phyloP scores from a whole-genome alignment of 2,888 invertebrate genomes.

The Lymantria monacha region DNA sequence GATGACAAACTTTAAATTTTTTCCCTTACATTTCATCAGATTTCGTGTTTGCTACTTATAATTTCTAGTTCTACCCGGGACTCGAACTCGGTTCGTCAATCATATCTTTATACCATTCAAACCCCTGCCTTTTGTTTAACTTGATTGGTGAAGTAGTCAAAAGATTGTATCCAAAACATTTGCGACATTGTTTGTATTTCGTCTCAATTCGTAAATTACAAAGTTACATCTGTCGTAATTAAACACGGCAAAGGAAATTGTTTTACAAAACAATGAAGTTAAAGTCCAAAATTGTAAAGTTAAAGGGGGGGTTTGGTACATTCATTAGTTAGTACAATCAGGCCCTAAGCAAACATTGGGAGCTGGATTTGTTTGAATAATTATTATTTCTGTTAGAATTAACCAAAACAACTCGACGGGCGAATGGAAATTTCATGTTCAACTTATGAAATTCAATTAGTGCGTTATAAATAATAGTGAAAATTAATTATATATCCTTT shows the following conservation, averaged over 20 bases:
- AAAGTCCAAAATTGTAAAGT: slow-evolving; percentile 35
- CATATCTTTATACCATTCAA: too few relatives aligned
- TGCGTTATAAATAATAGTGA: slow-evolving; percentile 13
- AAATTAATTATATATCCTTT: too few relatives aligned
- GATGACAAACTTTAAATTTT: too few relatives aligned
- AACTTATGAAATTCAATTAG: slow-evolving; percentile 44
- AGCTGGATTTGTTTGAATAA: slow-evolving; percentile 60
- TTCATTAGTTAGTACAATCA: slow-evolving; percentile 61
- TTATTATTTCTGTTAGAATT: slow-evolving; percentile 60
- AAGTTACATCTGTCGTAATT: slow-evolving; percentile 25
- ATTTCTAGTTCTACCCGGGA: too few relatives aligned
- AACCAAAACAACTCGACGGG: slow-evolving; percentile 49
- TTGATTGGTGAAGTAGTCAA: too few relatives aligned
- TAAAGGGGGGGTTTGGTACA: slow-evolving; percentile 27
- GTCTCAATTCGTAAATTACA: slow-evolving; percentile 22
- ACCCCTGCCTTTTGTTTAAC: too few relatives aligned
- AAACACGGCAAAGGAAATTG: slow-evolving; percentile 19
- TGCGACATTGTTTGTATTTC: slow-evolving; percentile 12
- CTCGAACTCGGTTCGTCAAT: too few relatives aligned
- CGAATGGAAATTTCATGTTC: slow-evolving; percentile 52
- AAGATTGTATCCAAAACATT: neutral
- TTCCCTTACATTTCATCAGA: too few relatives aligned
- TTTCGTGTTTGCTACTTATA: too few relatives aligned
- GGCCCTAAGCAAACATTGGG: slow-evolving; percentile 62
- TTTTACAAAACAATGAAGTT: slow-evolving; percentile 25